Percentiles rank a stretch among this genome's conserved stretches.
These are phyloP conservation scores for Heteromyza rotundicornis DNA, from an alignment of 2,888 invertebrate genomes.

Conservation along the genomic window DNA sequence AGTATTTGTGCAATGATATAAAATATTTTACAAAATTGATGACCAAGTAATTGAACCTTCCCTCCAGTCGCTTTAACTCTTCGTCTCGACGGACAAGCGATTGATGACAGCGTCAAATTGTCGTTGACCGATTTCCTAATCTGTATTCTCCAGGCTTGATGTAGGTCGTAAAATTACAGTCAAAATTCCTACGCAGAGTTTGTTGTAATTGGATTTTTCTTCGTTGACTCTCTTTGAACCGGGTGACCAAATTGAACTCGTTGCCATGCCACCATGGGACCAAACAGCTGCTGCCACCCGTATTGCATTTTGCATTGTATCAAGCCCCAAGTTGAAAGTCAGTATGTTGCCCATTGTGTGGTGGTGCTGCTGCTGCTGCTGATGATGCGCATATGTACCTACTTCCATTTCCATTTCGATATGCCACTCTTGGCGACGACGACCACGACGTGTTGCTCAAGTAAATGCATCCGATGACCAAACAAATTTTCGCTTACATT, in stretches of 20 bases:
- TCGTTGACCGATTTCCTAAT: slow-evolving; percentile 17
- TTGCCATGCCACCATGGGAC: not conserved
- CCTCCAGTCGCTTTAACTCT: no score
- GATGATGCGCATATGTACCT: no score
- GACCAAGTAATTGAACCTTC: no score
- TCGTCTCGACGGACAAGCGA: no score
- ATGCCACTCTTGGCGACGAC: not conserved
- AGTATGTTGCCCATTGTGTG: not conserved
- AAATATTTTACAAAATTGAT: no score
- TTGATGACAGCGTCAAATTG: no score
- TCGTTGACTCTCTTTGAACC: no score
- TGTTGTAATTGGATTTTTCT: no score
- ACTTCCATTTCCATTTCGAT: not conserved
- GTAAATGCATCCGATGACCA: slow-evolving; percentile 17
- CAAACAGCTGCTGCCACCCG: not conserved
- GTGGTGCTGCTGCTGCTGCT: no score
- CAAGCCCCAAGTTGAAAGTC: not conserved
- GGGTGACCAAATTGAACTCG: not conserved
- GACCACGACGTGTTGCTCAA: not conserved
- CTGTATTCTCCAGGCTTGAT: slow-evolving; percentile 14
- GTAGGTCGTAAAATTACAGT: slow-evolving; percentile 21
- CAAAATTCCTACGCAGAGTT: not conserved
- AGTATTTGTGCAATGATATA: no score
- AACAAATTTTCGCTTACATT: slow-evolving; percentile 8
- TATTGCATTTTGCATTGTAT: no score